Evolutionary conservation across 2,797 vertebrate species (phyloP).

Genomic region (Smutsia temminckii): DNA sequence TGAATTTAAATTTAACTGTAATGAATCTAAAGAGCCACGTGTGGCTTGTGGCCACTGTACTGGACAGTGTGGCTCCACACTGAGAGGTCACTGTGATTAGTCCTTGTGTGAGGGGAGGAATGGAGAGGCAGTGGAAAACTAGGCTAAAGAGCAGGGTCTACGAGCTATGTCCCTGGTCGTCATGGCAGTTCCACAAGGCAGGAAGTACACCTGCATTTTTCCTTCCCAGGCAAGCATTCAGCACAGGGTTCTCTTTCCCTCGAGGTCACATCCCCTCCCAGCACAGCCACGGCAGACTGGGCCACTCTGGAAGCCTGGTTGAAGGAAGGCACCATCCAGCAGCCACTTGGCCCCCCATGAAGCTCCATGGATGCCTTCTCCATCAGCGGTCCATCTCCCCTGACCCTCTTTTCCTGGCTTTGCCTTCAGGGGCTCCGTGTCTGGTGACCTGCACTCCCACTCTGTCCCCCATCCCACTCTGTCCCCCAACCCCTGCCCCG

Average conservation of each 20-base stretch:
- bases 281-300: accelerated
- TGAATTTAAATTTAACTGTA: not conserved
- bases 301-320: not conserved
- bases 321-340: not conserved
- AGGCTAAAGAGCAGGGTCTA: accelerated
- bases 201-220: accelerated
- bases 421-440: not conserved
- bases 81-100: not conserved
- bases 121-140: not conserved
- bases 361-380: not conserved
- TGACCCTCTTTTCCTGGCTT: not conserved
- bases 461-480: accelerated
- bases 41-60: not conserved
- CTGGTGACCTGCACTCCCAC: accelerated
- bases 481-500: no score
- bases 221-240: not conserved
- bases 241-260: not conserved
- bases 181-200: not conserved
- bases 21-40: not conserved
- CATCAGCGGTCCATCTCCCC: not conserved
- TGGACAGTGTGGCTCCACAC: not conserved
- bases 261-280: not conserved
- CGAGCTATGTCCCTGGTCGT: no score
- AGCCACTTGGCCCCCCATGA: not conserved
- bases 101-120: not conserved